phyloP scores from a whole-genome alignment of 2,797 vertebrate genomes.

The Chrysocyon brachyurus region DNA sequence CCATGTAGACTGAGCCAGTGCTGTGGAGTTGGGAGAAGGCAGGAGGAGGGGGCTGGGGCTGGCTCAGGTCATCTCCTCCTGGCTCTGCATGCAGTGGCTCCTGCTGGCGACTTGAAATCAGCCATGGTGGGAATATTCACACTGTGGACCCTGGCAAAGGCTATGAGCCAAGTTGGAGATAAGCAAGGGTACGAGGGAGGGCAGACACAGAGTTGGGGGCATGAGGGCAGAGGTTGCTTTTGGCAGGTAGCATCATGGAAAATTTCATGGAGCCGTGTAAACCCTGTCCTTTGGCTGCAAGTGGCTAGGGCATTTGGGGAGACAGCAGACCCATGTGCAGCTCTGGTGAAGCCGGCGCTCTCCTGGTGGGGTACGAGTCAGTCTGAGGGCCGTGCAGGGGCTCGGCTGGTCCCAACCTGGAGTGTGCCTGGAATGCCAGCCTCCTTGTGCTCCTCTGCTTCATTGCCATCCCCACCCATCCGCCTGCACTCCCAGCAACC shows the following conservation, averaged over 20 bases:
- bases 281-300: neutral
- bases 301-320: neutral
- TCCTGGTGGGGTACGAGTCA: fast-evolving
- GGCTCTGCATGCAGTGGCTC: neutral
- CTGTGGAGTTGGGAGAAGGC: fast-evolving
- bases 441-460: neutral
- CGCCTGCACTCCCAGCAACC: constrained; percentile 16
- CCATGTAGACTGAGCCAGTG: neutral
- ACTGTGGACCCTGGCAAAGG: neutral
- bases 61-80: neutral
- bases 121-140: fast-evolving
- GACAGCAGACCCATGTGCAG: fast-evolving
- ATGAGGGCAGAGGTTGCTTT: neutral
- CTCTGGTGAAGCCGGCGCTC: fast-evolving
- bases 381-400: fast-evolving
- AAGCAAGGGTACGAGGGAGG: neutral
- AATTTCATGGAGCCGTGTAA: fast-evolving
- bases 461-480: neutral
- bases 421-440: neutral
- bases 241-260: fast-evolving
- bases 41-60: neutral
- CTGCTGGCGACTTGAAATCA: fast-evolving
- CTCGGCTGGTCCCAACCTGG: neutral
- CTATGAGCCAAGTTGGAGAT: no score
- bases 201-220: fast-evolving